phyloP scores from a whole-genome alignment of 2,113 vertebrate species.

The Ochotona curzoniae region DNA sequence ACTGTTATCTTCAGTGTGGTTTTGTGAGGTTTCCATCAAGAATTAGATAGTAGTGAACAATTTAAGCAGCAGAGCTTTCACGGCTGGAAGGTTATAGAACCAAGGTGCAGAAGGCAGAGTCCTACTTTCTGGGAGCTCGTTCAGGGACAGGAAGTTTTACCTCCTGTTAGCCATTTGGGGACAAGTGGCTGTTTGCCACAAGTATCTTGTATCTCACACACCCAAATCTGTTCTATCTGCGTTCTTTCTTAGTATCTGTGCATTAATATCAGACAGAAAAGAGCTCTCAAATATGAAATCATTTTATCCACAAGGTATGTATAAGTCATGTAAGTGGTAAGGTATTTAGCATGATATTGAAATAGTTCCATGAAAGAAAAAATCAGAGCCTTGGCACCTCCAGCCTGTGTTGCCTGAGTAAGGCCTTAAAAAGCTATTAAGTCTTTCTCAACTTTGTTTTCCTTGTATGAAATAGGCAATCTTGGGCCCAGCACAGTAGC shows the following conservation, averaged over 20 bases:
- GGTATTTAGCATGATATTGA: not conserved
- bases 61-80: not conserved
- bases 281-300: not conserved
- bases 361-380: not conserved
- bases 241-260: not conserved
- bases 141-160: not conserved
- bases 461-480: not conserved
- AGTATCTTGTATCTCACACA: not conserved
- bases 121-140: not conserved
- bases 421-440: not conserved
- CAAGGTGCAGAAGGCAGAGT: not conserved
- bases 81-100: not conserved
- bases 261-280: not conserved
- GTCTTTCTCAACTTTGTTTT: not conserved
- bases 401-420: not conserved
- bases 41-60: not conserved
- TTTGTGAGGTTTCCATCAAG: constrained; percentile 35
- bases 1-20: not conserved
- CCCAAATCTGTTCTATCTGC: not conserved
- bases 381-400: not conserved
- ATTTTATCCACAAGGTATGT: not conserved
- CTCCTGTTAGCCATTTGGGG: no score
- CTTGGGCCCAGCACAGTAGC: not conserved
- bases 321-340: not conserved
- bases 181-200: not conserved